Evolutionary conservation across 2,113 vertebrate genomes (phyloP), one percentile per base, ranked within the genome.

Genomic region (Monopterus albus): DNA sequence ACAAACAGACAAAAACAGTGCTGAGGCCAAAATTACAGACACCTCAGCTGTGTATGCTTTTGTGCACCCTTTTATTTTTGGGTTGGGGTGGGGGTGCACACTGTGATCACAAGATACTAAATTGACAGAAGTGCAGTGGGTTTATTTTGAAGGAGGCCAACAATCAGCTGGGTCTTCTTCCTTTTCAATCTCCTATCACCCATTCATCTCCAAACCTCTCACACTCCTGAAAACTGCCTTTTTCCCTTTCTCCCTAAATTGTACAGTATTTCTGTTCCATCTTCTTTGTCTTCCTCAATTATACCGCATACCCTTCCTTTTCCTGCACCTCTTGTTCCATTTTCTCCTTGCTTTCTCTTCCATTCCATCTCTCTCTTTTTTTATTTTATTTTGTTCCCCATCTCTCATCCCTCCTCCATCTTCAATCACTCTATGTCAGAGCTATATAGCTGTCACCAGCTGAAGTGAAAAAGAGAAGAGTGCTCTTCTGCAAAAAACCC

Each of bases 91-190:
- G 20, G 7, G 10, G 6, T 5, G 66, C 55, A 46, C 25, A 5
- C 20, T 21, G 28, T 25, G 59, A 72, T 74, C 66, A 75, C 33
- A 25, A 83, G 72, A 72, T 86, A 81, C 55, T 62, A 75, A 79
- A 80, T 56, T 11, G 47, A 83, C 68, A 77, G 36, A 52, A 67
- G 66, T 25, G 29, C 60, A 83, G 38, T 46, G 28, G 14, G 20
- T 68, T 75, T 80, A 82, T 89, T 84, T 55, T 78, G 61, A 78
- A 64, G 71, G 74, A 68, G 46, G 45, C 39, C 56, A 42, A 75
- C 74, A 84, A 75, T 68, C 58, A 45, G 40, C 9, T 6, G 2
- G 5, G 26, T 55, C 29, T 43, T 74, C 36, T 75, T 58, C 53
- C 31, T 46, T 68, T 80, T 55, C 71, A 70, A 63, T 82, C 75